Percentiles rank a stretch among this genome's conserved stretches.
phyloP scores from a whole-genome alignment of 2,797 vertebrate species.

The Spatula clypeata region DNA sequence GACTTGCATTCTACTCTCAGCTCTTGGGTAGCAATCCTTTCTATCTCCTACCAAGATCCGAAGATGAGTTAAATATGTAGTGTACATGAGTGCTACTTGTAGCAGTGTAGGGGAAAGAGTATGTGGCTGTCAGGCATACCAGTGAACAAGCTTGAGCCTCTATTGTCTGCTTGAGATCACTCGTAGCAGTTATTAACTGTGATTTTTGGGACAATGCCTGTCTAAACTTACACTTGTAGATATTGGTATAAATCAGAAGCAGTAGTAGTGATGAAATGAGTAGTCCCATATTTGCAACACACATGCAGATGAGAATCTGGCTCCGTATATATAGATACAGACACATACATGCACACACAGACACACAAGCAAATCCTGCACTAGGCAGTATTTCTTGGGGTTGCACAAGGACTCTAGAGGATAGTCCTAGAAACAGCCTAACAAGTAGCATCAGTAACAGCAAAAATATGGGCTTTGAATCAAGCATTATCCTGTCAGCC shows the following conservation, averaged over 20 bases:
- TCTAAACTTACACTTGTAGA: not conserved
- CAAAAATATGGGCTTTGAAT: not conserved
- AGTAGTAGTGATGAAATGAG: not conserved
- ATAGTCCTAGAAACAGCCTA: not conserved
- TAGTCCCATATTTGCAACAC: not conserved
- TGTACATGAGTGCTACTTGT: not conserved
- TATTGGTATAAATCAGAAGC: not conserved
- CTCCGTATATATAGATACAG: not conserved
- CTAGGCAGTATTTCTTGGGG: not conserved
- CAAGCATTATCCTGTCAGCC: not conserved
- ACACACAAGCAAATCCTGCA: not conserved
- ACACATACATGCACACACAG: not conserved
- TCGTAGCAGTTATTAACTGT: not conserved
- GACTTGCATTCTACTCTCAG: not conserved
- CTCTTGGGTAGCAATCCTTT: not conserved
- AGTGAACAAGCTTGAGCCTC: not conserved
- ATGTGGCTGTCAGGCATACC: rapidly evolving
- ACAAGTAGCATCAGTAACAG: not conserved
- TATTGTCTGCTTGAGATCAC: not conserved
- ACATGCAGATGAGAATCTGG: not conserved
- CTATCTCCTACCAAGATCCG: not conserved
- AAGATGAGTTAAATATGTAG: not conserved
- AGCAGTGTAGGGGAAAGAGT: not conserved
- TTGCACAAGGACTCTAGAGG: not conserved
- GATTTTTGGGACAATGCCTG: not conserved